phyloP scores from a whole-genome alignment of 2,113 vertebrate species.

The Scomber japonicus region DNA sequence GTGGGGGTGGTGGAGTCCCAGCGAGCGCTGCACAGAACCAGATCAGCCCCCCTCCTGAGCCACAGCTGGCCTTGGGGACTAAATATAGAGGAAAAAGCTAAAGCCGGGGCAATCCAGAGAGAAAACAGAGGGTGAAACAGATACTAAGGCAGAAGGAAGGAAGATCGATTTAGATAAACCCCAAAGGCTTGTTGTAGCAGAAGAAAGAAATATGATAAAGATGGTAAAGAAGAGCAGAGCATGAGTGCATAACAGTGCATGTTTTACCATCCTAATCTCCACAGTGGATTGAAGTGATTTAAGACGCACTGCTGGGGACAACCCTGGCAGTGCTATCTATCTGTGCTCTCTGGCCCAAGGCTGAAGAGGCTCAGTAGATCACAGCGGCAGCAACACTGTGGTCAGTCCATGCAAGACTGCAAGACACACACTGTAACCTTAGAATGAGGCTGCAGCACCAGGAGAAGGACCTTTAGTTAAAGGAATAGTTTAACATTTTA shows the following conservation, averaged over 20 bases:
- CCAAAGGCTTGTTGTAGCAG: constrained; percentile 32
- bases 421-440: constrained; percentile 4
- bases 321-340: not conserved
- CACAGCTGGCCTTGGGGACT: constrained; percentile 57
- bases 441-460: not conserved
- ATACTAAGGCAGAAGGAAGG: constrained; percentile 17
- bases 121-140: constrained; percentile 15
- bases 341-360: constrained; percentile 21
- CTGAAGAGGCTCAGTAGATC: constrained; percentile 10
- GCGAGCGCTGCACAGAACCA: constrained; percentile 29
- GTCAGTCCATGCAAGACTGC: not conserved
- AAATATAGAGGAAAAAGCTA: constrained; percentile 60
- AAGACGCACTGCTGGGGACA: not conserved
- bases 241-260: constrained; percentile 2
- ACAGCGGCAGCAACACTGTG: not conserved
- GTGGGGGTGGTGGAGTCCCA: constrained; percentile 29
- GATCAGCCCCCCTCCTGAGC: constrained; percentile 47
- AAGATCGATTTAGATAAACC: constrained; percentile 44
- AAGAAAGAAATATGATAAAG: constrained; percentile 29
- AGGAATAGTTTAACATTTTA: too few species aligned
- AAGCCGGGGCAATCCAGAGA: constrained; percentile 11
- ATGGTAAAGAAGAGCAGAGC: not conserved
- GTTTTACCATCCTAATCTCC: constrained; percentile 33
- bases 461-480: too few species aligned
- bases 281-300: constrained; percentile 35